These are phyloP conservation scores for Pygocentrus nattereri DNA, from an alignment of 2,797 vertebrate genomes.

Conservation along the genomic window DNA sequence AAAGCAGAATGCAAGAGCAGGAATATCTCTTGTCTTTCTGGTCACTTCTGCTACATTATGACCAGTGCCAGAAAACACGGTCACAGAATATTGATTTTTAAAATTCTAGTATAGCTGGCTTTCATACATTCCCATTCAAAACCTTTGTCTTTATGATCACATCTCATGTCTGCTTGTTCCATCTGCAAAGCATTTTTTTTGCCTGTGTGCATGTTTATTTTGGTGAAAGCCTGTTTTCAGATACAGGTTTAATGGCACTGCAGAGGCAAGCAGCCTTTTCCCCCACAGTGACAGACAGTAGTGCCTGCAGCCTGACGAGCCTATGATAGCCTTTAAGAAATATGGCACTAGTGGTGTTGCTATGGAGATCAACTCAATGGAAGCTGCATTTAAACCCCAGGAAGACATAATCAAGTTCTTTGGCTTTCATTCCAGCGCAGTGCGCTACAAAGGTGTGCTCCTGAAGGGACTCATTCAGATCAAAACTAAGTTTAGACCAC, in stretches of 20 bases:
- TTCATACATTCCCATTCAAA: no score
- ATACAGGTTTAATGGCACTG: slow-evolving; percentile 51
- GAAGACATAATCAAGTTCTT: slow-evolving; percentile 61
- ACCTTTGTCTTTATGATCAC: not conserved
- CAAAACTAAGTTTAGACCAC: slow-evolving; percentile 27
- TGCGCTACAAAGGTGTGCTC: slow-evolving; percentile 38
- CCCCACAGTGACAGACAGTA: slow-evolving; percentile 73
- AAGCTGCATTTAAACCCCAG: slow-evolving; percentile 59
- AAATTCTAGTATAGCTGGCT: no score
- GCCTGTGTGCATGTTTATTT: slow-evolving; percentile 46
- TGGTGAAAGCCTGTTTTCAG: slow-evolving; percentile 45
- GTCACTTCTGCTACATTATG: no score
- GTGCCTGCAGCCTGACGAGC: slow-evolving; percentile 76
- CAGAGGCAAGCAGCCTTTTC: slow-evolving; percentile 50
- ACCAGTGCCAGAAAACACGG: no score
- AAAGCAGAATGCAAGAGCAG: no score
- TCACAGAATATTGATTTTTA: no score
- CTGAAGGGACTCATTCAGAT: slow-evolving; percentile 6
- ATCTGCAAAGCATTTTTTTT: slow-evolving; percentile 21
- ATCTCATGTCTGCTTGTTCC: not conserved
- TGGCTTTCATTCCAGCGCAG: slow-evolving; percentile 52
- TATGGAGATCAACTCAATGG: slow-evolving; percentile 79
- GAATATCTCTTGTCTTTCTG: no score
- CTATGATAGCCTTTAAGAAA: slow-evolving; percentile 72
- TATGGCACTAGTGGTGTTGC: slow-evolving; percentile 68